Percentiles rank a stretch among this genome's conserved stretches.
phyloP scores from a whole-genome alignment of 2,797 vertebrate genomes.

The Todus mexicanus region DNA sequence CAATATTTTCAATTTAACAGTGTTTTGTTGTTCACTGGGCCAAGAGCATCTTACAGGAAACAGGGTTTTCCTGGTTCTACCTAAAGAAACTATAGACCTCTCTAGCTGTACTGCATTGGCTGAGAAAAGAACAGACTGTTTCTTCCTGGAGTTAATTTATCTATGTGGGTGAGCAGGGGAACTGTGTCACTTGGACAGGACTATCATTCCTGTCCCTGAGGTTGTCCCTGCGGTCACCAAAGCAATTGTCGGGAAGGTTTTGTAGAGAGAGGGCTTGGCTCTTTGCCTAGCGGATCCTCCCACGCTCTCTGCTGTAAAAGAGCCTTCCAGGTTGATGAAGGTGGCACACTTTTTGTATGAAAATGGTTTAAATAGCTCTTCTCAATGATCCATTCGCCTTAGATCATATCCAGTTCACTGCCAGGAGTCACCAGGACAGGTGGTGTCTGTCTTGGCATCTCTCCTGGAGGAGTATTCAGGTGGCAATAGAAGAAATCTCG shows the following conservation, averaged over 20 bases:
- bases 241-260: neutral
- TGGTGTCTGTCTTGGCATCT: neutral
- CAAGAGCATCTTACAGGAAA: neutral
- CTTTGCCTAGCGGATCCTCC: neutral
- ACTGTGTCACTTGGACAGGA: neutral
- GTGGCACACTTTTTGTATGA: neutral
- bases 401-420: neutral
- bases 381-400: neutral
- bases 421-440: neutral
- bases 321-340: neutral
- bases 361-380: neutral
- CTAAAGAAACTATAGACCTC: neutral
- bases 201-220: neutral
- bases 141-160: neutral
- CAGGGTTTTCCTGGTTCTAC: neutral
- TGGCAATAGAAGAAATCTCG: neutral
- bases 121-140: neutral
- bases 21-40: neutral
- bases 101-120: neutral
- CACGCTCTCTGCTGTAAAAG: neutral
- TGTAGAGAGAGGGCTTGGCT: neutral
- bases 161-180: fast-evolving
- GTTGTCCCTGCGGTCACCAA: neutral
- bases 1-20: neutral
- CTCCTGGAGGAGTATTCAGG: neutral